Base-by-base conservation (phyloP, 2,888 invertebrate species). In the Beris chalybata region DNA sequence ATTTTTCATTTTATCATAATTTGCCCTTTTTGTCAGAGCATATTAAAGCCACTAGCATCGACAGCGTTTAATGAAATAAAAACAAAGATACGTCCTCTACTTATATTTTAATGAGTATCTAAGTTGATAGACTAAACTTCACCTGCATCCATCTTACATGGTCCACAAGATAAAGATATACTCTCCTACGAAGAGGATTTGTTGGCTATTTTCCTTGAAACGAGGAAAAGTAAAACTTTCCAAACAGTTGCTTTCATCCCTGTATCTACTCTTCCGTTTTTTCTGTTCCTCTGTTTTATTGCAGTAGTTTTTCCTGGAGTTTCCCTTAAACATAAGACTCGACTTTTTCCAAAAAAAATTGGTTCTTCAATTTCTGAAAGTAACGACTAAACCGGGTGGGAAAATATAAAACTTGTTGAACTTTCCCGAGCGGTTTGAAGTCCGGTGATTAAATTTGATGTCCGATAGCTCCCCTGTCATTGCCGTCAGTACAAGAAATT, bases 401-500 rank as follows among this genome's bases (percentile, higher is more conserved):
- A 32, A 12, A 22, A 29, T 5, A 15, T 30, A 29, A 54, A 54
- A 64, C 64, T 64, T 64, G 64, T 64, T 64, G 64, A 64, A 44
- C 38, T 31, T 4, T 4, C 48, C 30, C 11, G 5, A 61, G n/a
- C 15, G 22, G 52, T 54, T 54, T 64, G 44, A 44, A 54, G 64
- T 54, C 13, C 32, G 55, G 31, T 38, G 54, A 54, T 64, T 64
- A 64, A 64, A 64, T 64, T 64, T 44, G 64, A 64, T 54, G 64
- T 64, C 44, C 53, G 45, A 5, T 44, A 45, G 11, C 45, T 22
- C 22, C 22, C 22, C 22, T 22, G 22, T 22, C 22, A 22, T 22
- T 22, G 22, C 22, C 22, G 22, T 22, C 22, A 22, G 2, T 22
- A 22, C 22, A 22, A 22, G 22, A 22, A 22, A 22, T 2, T 2